Evolutionary conservation across 1,140 invertebrate species (phyloP).

Genomic region (Nasonia vitripennis): DNA sequence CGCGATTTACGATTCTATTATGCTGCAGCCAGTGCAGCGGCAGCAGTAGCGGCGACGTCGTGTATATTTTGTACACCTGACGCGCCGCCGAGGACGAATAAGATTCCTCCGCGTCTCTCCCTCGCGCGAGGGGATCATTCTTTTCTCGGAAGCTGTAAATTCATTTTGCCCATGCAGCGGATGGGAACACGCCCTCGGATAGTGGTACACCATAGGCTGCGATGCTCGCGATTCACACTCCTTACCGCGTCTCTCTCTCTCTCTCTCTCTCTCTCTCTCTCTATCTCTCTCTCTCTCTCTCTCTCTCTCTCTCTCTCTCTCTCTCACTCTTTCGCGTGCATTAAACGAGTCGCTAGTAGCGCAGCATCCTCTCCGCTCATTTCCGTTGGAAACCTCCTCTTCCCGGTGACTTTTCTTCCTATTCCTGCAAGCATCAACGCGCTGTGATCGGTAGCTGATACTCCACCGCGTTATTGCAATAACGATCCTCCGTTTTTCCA

Average conservation of each 20-base stretch:
- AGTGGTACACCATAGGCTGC: background rate
- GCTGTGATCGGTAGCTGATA: background rate
- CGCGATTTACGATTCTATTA: conserved; percentile 7
- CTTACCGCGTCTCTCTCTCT: too few relatives aligned
- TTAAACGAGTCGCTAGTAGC: background rate
- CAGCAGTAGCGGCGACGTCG: too few relatives aligned
- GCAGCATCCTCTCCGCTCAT: conserved; percentile 31
- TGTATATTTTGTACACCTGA: background rate
- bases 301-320: too few relatives aligned
- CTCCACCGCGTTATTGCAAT: conserved; percentile 9
- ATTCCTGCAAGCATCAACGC: background rate
- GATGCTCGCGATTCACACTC: too few relatives aligned
- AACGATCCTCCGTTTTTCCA: conserved; percentile 28
- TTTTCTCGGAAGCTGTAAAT: background rate
- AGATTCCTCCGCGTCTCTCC: background rate
- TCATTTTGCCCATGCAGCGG: background rate
- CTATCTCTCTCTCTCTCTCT: background rate
- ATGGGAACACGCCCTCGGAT: background rate
- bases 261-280: background rate
- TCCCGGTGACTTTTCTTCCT: conserved; percentile 12
- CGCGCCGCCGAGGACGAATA: too few relatives aligned
- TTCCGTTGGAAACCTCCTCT: conserved; percentile 38
- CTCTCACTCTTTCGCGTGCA: background rate
- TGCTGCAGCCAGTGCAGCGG: too few relatives aligned
- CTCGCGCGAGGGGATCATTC: background rate